Evolutionary conservation across 2,888 invertebrate genomes (phyloP).

Genomic region (Luperina testacea): DNA sequence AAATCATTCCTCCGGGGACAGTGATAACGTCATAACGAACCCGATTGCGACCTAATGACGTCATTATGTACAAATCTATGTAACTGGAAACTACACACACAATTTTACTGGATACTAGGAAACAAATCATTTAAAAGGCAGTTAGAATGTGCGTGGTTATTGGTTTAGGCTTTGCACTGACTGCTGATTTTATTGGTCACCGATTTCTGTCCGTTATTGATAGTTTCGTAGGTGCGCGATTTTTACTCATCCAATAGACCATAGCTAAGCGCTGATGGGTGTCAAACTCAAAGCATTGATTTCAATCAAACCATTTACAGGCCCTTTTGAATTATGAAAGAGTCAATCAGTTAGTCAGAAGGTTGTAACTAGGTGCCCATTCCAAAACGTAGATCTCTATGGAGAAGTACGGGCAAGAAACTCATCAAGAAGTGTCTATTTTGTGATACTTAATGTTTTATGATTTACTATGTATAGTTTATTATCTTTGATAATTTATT

Average conservation of each 20-base stretch:
- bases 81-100: neutral
- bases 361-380: too few species aligned
- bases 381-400: too few species aligned
- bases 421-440: neutral
- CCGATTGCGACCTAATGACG: slow-evolving; percentile 30
- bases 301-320: too few species aligned
- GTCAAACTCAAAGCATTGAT: too few species aligned
- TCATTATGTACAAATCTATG: slow-evolving; percentile 5
- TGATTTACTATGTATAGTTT: neutral
- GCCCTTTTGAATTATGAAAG: too few species aligned
- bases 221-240: neutral
- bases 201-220: neutral
- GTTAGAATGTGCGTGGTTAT: neutral
- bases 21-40: slow-evolving; percentile 11
- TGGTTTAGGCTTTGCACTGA: neutral
- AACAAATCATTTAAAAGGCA: slow-evolving; percentile 12
- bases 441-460: neutral
- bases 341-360: too few species aligned
- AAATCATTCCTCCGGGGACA: slow-evolving; percentile 15
- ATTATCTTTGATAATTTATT: neutral
- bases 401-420: too few species aligned
- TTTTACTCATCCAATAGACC: neutral
- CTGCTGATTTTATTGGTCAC: neutral
- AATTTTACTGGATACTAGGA: neutral
- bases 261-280: too few species aligned